Evolutionary conservation across 2,797 vertebrate genomes (phyloP).

Genomic region (Urophycis tenuis): DNA sequence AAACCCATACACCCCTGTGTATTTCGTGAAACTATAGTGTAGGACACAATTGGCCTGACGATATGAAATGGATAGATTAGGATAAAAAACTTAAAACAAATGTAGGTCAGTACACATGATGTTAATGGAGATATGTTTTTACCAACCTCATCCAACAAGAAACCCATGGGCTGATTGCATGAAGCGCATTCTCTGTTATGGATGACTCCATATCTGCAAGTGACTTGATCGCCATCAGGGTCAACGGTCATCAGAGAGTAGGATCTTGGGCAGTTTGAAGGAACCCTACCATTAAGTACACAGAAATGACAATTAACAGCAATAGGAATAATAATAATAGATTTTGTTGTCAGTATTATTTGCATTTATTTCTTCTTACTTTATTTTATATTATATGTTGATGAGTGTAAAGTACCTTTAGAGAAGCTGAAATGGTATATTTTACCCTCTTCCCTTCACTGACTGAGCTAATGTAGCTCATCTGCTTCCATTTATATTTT

Average conservation of each 20-base stretch:
- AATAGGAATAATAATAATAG: too few relatives aligned
- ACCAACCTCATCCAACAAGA: conserved; percentile 48
- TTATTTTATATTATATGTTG: too few relatives aligned
- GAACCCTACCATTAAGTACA: conserved; percentile 33
- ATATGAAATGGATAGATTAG: not conserved
- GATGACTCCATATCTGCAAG: conserved; percentile 43
- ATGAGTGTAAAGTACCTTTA: too few relatives aligned
- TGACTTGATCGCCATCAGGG: conserved; percentile 55
- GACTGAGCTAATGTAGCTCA: too few relatives aligned
- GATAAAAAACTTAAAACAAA: not conserved
- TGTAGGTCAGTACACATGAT: not conserved
- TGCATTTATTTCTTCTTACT: too few relatives aligned
- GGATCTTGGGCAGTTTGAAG: conserved; percentile 55
- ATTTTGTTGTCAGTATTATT: too few relatives aligned
- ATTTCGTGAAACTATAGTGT: conserved; percentile 1
- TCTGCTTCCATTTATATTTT: too few relatives aligned
- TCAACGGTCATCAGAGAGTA: conserved; percentile 48
- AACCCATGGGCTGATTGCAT: conserved; percentile 41
- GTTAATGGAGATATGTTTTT: not conserved
- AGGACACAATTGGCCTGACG: conserved; percentile 33
- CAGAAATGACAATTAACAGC: not conserved
- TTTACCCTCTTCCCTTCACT: too few relatives aligned
- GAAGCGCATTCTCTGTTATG: not conserved
- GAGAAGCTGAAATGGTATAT: too few relatives aligned
- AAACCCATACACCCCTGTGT: conserved; percentile 25